Conservation (phyloP, 1,140 invertebrate genomes). For the Thalassaphorura encarpata region DNA sequence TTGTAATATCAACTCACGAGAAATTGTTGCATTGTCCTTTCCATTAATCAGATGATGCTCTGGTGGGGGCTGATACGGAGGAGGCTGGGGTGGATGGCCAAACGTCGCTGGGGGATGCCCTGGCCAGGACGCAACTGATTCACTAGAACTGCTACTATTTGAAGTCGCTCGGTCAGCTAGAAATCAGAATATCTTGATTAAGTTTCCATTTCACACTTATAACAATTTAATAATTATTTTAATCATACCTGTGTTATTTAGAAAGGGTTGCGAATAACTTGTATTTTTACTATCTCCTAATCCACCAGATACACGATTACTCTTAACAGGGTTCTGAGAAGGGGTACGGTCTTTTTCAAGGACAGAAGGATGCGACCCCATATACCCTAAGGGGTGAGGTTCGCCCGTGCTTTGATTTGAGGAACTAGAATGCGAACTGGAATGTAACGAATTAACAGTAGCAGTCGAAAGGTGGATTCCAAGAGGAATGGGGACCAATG, state of each 20-base stretch:
- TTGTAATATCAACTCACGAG: no score
- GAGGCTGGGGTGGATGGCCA: conserved; percentile 33
- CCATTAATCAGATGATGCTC: conserved; percentile 29
- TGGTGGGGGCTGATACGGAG: conserved; percentile 35
- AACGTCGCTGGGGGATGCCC: conserved; percentile 35
- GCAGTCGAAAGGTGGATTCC: conserved; percentile 27
- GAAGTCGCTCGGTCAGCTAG: conserved; percentile 17
- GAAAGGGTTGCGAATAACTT: conserved; percentile 28
- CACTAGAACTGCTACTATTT: conserved; percentile 57
- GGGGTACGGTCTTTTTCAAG: conserved; percentile 11
- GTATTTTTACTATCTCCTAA: conserved; percentile 23
- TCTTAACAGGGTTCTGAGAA: conserved; percentile 7
- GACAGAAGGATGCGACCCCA: conserved; percentile 21
- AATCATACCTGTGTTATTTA: conserved; percentile 20
- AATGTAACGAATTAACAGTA: conserved; percentile 30
- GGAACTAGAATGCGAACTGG: conserved; percentile 32
- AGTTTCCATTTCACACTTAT: neutral
- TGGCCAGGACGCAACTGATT: conserved; percentile 53
- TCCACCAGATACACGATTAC: neutral
- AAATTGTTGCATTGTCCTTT: conserved; percentile 17
- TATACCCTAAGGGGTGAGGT: conserved; percentile 10
- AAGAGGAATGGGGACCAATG: no score
- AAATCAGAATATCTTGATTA: neutral
- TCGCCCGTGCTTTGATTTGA: conserved; percentile 33
- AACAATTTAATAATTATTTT: neutral